A percentile compares a stretch with the other conserved stretches of the same genome.
These are phyloP conservation scores for Ormyrus rosae DNA, from an alignment of 2,888 invertebrate genomes.

Conservation along the genomic window DNA sequence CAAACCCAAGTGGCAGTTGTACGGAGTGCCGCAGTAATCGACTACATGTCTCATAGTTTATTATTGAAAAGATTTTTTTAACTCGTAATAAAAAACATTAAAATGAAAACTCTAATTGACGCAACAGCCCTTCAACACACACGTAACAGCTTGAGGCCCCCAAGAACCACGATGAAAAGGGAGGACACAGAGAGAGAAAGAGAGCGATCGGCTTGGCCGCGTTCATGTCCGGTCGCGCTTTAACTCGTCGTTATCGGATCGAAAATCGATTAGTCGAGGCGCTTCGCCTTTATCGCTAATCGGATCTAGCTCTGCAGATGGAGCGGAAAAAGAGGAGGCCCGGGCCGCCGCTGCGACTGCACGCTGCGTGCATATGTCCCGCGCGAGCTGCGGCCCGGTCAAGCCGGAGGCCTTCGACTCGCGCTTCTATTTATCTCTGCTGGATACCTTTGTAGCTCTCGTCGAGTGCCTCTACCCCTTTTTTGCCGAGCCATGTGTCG, in stretches of 20 bases:
- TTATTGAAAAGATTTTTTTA: too few species aligned
- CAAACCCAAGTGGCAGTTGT: too few species aligned
- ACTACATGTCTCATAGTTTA: too few species aligned
- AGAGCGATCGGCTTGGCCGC: not conserved
- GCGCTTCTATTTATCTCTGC: conserved; percentile 74
- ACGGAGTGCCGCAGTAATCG: too few species aligned
- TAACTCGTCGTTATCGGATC: conserved; percentile 60
- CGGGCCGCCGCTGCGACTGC: conserved; percentile 59
- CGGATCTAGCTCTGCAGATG: conserved; percentile 66
- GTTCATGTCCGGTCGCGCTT: conserved; percentile 36
- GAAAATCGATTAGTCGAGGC: conserved; percentile 66
- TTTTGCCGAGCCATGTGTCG: conserved; percentile 71
- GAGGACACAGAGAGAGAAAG: too few species aligned
- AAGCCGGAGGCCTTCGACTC: conserved; percentile 30
- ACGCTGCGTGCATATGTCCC: conserved; percentile 72
- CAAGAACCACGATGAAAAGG: too few species aligned
- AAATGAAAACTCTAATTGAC: not conserved
- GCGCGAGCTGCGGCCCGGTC: conserved; percentile 43
- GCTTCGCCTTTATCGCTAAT: conserved; percentile 65
- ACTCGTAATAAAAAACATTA: too few species aligned
- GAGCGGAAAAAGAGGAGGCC: conserved; percentile 46
- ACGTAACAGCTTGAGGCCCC: too few species aligned
- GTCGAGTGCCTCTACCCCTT: conserved; percentile 65
- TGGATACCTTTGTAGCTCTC: conserved; percentile 72
- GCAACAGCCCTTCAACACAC: not conserved